Evolutionary conservation across 1,140 invertebrate species (phyloP).

Genomic region (Plodia interpunctella): DNA sequence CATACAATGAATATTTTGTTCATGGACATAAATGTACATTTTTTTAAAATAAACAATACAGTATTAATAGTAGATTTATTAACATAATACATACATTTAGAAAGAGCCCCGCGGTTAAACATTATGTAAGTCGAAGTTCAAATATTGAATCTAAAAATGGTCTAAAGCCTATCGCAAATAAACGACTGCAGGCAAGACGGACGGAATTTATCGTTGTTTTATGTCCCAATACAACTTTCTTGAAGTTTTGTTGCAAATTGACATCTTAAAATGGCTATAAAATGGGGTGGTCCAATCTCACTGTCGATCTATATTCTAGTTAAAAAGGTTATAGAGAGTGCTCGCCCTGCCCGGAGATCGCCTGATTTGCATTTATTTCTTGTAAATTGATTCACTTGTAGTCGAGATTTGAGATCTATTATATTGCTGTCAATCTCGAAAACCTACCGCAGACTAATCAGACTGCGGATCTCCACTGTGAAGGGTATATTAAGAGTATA

Average conservation of each 20-base stretch:
- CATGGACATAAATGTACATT: too few relatives aligned
- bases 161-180: constrained; percentile 32
- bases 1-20: too few relatives aligned
- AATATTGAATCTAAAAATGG: constrained; percentile 21
- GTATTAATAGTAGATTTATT: too few relatives aligned
- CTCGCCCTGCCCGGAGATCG: constrained; percentile 16
- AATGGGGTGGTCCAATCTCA: constrained; percentile 18
- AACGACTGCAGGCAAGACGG: constrained; percentile 28
- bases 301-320: constrained; percentile 16
- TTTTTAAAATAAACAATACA: too few relatives aligned
- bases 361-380: constrained; percentile 31
- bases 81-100: too few relatives aligned
- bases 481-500: too few relatives aligned
- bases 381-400: constrained; percentile 40
- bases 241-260: constrained; percentile 35
- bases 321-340: constrained; percentile 14
- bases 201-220: constrained; percentile 35
- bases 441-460: too few relatives aligned
- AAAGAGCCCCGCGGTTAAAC: too few relatives aligned
- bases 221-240: constrained; percentile 37
- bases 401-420: constrained; percentile 30
- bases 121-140: not conserved
- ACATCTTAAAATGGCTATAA: constrained; percentile 32
- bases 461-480: too few relatives aligned
- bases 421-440: too few relatives aligned